phyloP scores from a whole-genome alignment of 2,797 vertebrate species.

The Rhinella marina region DNA sequence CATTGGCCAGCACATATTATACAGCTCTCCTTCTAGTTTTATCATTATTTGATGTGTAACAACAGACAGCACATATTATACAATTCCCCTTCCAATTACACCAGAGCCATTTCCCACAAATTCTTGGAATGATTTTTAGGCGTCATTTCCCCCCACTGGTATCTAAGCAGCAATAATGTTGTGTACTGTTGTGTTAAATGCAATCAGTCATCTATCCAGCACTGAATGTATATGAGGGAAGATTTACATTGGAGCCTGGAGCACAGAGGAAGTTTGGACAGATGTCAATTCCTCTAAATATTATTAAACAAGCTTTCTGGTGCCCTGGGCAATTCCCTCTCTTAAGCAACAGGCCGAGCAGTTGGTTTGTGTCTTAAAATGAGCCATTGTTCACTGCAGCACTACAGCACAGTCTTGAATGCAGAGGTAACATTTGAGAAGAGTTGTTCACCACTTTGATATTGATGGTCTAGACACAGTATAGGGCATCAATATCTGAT shows the following conservation, averaged over 20 bases:
- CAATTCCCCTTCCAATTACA: not conserved
- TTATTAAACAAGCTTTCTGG: slow-evolving; percentile 47
- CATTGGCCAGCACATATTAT: too few relatives aligned
- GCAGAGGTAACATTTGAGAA: too few relatives aligned
- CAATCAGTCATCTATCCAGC: slow-evolving; percentile 15
- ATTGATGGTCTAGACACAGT: too few relatives aligned
- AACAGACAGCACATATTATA: not conserved
- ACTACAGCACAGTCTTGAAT: not conserved
- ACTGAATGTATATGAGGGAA: slow-evolving; percentile 6
- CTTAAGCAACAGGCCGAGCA: slow-evolving; percentile 32
- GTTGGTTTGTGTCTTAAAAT: slow-evolving; percentile 25
- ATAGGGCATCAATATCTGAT: too few relatives aligned
- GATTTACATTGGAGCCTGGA: slow-evolving; percentile 38
- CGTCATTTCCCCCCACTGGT: not conserved
- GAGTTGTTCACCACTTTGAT: too few relatives aligned
- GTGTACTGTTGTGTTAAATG: not conserved
- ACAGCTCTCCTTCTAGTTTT: not conserved
- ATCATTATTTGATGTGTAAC: not conserved
- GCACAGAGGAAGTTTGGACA: slow-evolving; percentile 53
- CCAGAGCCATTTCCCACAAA: not conserved
- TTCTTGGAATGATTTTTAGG: not conserved
- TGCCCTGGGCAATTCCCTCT: slow-evolving; percentile 33
- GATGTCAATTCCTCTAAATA: slow-evolving; percentile 50
- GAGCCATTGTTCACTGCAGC: slow-evolving; percentile 31
- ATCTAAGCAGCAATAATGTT: not conserved